A percentile compares a stretch with the other conserved stretches of the same genome.
phyloP scores from a whole-genome alignment of 2,888 invertebrate species.

The Atrina japonica region DNA sequence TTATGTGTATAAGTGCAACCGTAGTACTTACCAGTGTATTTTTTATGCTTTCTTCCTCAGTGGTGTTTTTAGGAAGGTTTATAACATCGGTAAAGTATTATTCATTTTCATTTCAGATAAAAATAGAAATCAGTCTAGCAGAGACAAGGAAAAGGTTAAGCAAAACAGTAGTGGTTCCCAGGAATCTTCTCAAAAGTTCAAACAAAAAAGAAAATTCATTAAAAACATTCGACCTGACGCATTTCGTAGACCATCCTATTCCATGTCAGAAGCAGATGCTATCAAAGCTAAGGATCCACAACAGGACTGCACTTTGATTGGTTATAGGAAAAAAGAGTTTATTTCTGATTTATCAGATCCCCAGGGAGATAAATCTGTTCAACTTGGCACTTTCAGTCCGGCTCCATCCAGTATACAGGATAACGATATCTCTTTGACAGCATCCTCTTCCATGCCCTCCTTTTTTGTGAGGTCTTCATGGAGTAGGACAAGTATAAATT shows the following conservation, averaged over 20 bases:
- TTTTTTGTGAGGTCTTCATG: slow-evolving; percentile 65
- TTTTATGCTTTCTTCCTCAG: too few species aligned
- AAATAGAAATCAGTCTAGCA: too few species aligned
- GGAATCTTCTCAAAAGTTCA: slow-evolving; percentile 11
- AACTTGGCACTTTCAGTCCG: slow-evolving; percentile 77
- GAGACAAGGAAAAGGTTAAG: too few species aligned
- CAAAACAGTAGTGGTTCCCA: too few species aligned
- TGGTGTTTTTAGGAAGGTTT: too few species aligned
- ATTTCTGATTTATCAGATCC: slow-evolving; percentile 55
- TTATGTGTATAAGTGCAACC: too few species aligned
- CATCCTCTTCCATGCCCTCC: slow-evolving; percentile 68
- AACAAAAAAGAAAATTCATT: slow-evolving; percentile 70
- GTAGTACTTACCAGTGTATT: too few species aligned
- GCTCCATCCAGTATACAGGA: slow-evolving; percentile 28
- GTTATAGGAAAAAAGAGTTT: slow-evolving; percentile 74
- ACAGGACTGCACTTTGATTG: slow-evolving; percentile 73
- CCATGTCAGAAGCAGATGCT: slow-evolving; percentile 67
- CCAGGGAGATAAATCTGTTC: slow-evolving; percentile 52
- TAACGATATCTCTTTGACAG: slow-evolving; percentile 44
- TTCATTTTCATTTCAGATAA: too few species aligned
- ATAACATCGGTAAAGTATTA: too few species aligned
- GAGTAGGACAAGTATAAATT: slow-evolving; percentile 74
- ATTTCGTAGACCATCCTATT: slow-evolving; percentile 76
- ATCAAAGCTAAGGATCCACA: slow-evolving; percentile 48
- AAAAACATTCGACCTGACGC: slow-evolving; percentile 78